Evolutionary conservation across 2,888 invertebrate genomes (phyloP).

Genomic region (Hyppa rectilinea): DNA sequence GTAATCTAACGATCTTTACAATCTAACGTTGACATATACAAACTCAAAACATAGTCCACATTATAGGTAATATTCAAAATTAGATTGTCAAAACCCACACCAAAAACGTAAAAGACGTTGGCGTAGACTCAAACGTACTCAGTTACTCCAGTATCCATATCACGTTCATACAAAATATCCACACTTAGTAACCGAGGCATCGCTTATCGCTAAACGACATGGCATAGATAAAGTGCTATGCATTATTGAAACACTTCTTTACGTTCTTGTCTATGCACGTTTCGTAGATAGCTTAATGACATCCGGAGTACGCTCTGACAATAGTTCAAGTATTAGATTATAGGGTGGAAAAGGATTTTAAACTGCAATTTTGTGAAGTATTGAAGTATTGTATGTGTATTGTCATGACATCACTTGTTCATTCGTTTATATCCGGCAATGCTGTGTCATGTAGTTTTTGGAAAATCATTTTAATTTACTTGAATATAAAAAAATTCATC

Average conservation of each 20-base stretch:
- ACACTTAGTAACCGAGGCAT: constrained; percentile 39
- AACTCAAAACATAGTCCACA: no score
- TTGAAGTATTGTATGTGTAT: not conserved
- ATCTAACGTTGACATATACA: no score
- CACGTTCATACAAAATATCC: constrained; percentile 38
- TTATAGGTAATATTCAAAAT: not conserved
- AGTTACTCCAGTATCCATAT: constrained; percentile 12
- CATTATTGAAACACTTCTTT: constrained; percentile 61
- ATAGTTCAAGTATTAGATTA: constrained; percentile 38
- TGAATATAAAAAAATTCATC: no score
- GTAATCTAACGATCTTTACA: no score
- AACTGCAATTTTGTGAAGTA: constrained; percentile 13
- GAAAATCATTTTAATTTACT: no score
- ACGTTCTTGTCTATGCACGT: constrained; percentile 32
- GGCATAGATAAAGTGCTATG: constrained; percentile 48
- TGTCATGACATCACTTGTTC: no score
- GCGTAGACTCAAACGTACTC: not conserved
- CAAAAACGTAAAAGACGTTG: not conserved
- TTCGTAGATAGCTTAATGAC: constrained; percentile 45
- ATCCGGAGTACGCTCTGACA: constrained; percentile 34
- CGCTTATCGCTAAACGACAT: constrained; percentile 50
- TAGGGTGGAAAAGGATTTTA: constrained; percentile 7
- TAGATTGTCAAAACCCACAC: not conserved
- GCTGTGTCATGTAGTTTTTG: no score
- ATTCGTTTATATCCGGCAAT: no score